Base-by-base conservation (phyloP, 2,113 vertebrate species). In the Lepisosteus oculatus region DNA sequence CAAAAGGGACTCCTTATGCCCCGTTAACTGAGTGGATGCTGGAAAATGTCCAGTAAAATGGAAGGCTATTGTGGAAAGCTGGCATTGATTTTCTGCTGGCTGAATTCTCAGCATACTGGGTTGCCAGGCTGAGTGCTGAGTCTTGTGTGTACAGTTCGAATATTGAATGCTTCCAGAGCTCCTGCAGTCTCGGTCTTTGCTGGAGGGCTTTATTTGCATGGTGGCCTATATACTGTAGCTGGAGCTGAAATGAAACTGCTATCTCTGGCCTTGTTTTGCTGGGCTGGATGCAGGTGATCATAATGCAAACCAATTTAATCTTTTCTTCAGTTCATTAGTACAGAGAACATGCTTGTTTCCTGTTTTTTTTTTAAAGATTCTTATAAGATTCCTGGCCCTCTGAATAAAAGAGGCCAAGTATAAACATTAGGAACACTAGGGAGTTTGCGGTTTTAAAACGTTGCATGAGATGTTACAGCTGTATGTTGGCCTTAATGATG, bases 181-280 rank as follows among this genome's bases (percentile, higher is more conserved):
- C 71, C 76, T 76, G 29, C 64, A 70, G 76, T 78, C 55, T 77
- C 14, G 55, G 59, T 54, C 77, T 72, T 75, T 73, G 78, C 79
- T 74, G 76, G 82, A 77, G 73, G 78, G 62, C 68, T 72, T 78
- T 69, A 87, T 87, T 86, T 83, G 74, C 82, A 83, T 83, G 61
- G 68, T 43, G 42, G n/a, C 44, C 17, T 43, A 8, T 44, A 62
- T 14, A 59, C 11, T n/a, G 29, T 29, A 29, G 29, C 63, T 55
- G 65, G 44, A 72, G 65, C 55, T 67, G n/a, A 15, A 61, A 75
- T 66, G 44, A 65, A 75, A 67, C 43, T 1, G 9, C 59, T 68
- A 13, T 1, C 11, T 45, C 71, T 68, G 12, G 13, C 3, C 65
- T 75, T 62, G 78, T 78, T 79, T 78, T 80, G 82, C 74, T 73